Base-by-base conservation (phyloP, 2,113 vertebrate species). In the Tilapia sparmanii region DNA sequence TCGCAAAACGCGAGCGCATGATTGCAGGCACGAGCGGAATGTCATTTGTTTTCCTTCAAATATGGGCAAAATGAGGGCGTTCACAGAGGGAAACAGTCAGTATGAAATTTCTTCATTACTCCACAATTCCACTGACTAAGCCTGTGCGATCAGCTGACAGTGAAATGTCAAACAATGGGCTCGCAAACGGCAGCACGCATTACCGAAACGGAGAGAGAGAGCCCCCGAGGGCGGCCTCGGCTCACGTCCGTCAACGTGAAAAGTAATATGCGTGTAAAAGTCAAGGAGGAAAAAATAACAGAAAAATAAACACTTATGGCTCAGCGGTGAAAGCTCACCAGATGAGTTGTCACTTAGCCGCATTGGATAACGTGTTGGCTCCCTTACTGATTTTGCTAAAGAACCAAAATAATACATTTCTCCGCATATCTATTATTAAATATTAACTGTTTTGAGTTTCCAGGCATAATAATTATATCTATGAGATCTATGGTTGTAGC, bases 91-190 rank as follows among this genome's bases (percentile, higher is more conserved):
- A 94, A 92, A 93, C 91, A 86, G 84, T 90, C 80, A 35, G 86
- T 91, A 95, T 95, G 91, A 94, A 92, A 94, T 94, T 86, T 94
- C 80, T 93, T 92, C 86, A 95, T 95, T 94, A 91, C 86, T 85
- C 73, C 86, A 89, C 93, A 94, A 95, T 95, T 91, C 61, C 87
- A 85, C 90, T 94, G 93, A 95, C 91, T 93, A 91, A 93, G 89
- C 90, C 84, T 47, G 85, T 47, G 85, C 61, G n/a, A 93, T 90
- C 92, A 94, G 93, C 93, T 94, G 91, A 93, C 92, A 90, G 85
- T 82, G 87, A 91, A 90, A 10, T 83, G 93, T 92, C 90, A 94
- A 90, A 96, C 93, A 96, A 95, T 92, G 87, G 89, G 66, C 85
- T 88, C 26, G 80, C 82, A 89, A 87, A 92, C 15, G 13, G 83